These are phyloP conservation scores for Grapholita molesta DNA, from an alignment of 1,140 invertebrate genomes.

Conservation along the genomic window DNA sequence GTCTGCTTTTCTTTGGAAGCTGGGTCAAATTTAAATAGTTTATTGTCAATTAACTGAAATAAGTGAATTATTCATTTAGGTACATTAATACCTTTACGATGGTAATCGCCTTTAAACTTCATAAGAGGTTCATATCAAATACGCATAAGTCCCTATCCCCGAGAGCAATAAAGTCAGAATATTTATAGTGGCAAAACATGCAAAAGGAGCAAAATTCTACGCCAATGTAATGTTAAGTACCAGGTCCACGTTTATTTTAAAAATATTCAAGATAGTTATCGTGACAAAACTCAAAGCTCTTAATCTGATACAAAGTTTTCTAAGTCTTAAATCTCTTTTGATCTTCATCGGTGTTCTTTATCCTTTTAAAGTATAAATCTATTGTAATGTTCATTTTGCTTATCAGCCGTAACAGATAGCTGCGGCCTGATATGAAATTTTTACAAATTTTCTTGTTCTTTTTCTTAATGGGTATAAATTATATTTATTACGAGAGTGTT, in stretches of 20 bases:
- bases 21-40: not conserved
- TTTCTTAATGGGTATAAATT: not conserved
- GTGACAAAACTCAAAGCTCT: not conserved
- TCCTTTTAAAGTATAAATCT: not conserved
- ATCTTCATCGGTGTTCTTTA: conserved; percentile 1
- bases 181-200: too few species aligned
- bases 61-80: not conserved
- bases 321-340: conserved; percentile 8
- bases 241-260: not conserved
- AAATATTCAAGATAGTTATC: not conserved
- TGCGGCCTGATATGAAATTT: not conserved
- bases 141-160: too few species aligned
- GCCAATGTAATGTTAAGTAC: not conserved
- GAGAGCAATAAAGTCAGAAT: too few species aligned
- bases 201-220: not conserved
- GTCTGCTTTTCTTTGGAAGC: not conserved
- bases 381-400: conserved; percentile 14
- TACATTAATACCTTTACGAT: too few species aligned
- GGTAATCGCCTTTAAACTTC: too few species aligned
- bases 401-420: conserved; percentile 2
- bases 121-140: too few species aligned
- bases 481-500: too few species aligned
- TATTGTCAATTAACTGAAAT: not conserved
- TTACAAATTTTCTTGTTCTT: not conserved
- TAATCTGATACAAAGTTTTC: conserved; percentile 6